Base-by-base conservation (phyloP, 2,888 invertebrate species). In the Linnaemya vulpina region DNA sequence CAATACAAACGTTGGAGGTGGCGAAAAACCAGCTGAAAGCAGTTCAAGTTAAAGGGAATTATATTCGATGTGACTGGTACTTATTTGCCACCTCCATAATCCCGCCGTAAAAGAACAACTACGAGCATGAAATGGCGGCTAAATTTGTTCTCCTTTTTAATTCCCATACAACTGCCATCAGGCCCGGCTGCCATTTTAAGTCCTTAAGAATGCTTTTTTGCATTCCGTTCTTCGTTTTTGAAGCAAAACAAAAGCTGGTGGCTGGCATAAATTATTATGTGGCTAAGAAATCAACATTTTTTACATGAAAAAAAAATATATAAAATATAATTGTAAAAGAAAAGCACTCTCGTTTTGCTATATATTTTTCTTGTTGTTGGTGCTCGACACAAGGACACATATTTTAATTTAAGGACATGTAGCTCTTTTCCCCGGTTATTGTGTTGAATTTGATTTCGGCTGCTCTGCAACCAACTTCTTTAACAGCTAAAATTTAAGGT, bases 231-330 rank as follows among this genome's bases (percentile, higher is more conserved):
- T 68, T 20, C 15, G n/a, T 30, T 51, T 22, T 68, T 9, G 13
- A 20, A 62, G 10, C n/a, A 49, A 73, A 70, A 71, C 49, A 78
- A 77, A 55, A 70, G 67, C 68, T 82, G 82, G 78, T 22, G 78
- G 81, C 75, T 82, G 78, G 74, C 81, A 82, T 85, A 85, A 85
- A 85, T 85, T 82, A 85, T 85, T 85, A 51, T 75, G 74, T 46
- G 81, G 81, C 78, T 85, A 60, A 85, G 81, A 75, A 78, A 67
- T 74, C 78, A 82, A 78, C 81, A 78, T 78, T 85, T 58, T 53
- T 75, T 74, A 70, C 77, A 38, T 53, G 30, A 30, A 30, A 30
- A 49, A 35, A 62, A 51, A 30, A 65, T 43, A 30, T 2, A 30
- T n/a, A n/a, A n/a, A n/a, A n/a, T n/a, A n/a, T n/a, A 30, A 30